Evolutionary conservation across 2,797 vertebrate genomes (phyloP).

Genomic region (Macropus fuliginosus): DNA sequence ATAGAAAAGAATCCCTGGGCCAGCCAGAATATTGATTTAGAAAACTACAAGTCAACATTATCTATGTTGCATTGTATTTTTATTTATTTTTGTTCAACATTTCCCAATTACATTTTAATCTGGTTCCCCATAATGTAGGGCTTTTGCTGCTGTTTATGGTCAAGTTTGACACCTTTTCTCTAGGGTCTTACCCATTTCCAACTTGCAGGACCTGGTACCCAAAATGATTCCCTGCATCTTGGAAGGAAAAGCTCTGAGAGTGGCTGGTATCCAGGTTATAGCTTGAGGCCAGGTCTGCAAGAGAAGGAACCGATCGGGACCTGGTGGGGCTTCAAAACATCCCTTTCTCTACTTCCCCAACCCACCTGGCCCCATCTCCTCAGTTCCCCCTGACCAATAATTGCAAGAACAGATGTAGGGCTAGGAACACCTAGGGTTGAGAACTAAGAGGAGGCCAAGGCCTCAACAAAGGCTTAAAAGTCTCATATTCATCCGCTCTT

Average conservation of each 20-base stretch:
- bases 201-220: constrained; percentile 78
- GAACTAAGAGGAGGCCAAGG: not conserved
- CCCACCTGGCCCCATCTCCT: not conserved
- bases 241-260: constrained; percentile 37
- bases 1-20: not conserved
- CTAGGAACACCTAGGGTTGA: not conserved
- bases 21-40: not conserved
- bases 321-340: not conserved
- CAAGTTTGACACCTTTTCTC: not conserved
- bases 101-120: not conserved
- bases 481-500: not conserved
- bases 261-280: constrained; percentile 75
- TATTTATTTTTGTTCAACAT: not conserved
- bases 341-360: not conserved
- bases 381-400: not conserved
- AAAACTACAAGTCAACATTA: not conserved
- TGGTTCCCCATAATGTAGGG: not conserved
- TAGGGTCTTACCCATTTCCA: constrained; percentile 61
- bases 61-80: not conserved
- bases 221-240: constrained; percentile 69
- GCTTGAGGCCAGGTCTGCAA: constrained; percentile 29
- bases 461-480: not conserved
- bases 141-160: not conserved
- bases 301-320: not conserved
- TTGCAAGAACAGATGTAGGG: not conserved